These are phyloP conservation scores for Caenorhabditis latens DNA, from an alignment of 1,140 invertebrate species.

Conservation along the genomic window DNA sequence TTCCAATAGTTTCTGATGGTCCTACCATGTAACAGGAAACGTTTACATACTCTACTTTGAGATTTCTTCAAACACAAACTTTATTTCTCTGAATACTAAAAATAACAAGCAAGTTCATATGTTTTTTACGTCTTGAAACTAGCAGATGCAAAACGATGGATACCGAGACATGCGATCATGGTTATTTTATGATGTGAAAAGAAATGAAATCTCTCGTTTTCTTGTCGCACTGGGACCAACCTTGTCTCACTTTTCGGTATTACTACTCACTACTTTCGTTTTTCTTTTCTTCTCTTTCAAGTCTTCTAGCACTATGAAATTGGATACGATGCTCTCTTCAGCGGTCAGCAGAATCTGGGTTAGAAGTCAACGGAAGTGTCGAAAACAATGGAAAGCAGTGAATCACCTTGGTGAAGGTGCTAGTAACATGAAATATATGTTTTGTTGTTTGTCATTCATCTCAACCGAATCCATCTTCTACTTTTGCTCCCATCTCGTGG, in stretches of 20 bases:
- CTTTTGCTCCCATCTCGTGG: slow-evolving; percentile 8
- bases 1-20: too few species aligned
- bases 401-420: slow-evolving; percentile 45
- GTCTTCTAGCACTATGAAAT: slow-evolving; percentile 8
- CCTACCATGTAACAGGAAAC: too few species aligned
- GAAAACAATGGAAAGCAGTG: slow-evolving; percentile 20
- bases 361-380: slow-evolving; percentile 32
- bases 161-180: slow-evolving; percentile 44
- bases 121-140: slow-evolving; percentile 32
- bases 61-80: background rate
- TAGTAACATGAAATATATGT: slow-evolving; percentile 39
- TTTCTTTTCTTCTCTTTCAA: background rate
- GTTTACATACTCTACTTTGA: background rate
- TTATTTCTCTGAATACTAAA: background rate
- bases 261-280: slow-evolving; percentile 4
- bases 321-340: background rate
- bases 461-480: background rate
- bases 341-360: slow-evolving; percentile 1
- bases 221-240: background rate
- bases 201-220: slow-evolving; percentile 8
- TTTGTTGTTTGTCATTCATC: slow-evolving; percentile 25
- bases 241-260: slow-evolving; percentile 18
- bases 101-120: slow-evolving; percentile 9
- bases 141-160: slow-evolving; percentile 10
- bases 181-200: slow-evolving; percentile 57